Percentiles rank a stretch among this genome's conserved stretches.
These are phyloP conservation scores for Stomatorhinus ivindoensis DNA, from an alignment of 2,113 vertebrate species.

Conservation along the genomic window DNA sequence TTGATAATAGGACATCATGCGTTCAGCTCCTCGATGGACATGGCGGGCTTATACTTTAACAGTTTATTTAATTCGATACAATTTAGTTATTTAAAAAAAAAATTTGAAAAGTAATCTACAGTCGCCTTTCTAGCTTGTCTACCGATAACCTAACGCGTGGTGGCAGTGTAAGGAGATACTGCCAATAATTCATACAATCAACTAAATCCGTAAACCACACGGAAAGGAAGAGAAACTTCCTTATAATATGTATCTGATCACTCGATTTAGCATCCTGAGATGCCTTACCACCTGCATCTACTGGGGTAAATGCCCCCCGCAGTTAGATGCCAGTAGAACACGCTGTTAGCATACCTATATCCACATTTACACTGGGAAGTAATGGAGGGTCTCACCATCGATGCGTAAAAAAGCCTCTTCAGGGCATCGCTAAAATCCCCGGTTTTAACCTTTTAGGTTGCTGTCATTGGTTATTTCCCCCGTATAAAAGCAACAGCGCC, in stretches of 20 bases:
- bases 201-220: neutral
- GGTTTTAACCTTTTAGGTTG: neutral
- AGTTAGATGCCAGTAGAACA: neutral
- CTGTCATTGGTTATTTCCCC: neutral
- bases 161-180: conserved; percentile 16
- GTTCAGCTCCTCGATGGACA: neutral
- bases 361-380: neutral
- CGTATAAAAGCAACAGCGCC: neutral
- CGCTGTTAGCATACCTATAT: neutral
- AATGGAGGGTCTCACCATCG: neutral
- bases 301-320: neutral
- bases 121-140: neutral
- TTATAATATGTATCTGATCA: neutral
- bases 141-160: conserved; percentile 18
- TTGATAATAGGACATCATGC: neutral
- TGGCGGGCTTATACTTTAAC: neutral
- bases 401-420: neutral
- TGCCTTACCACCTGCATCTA: neutral
- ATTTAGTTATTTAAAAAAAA: neutral
- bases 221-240: neutral
- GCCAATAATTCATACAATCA: conserved; percentile 16
- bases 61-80: neutral
- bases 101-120: neutral
- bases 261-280: neutral
- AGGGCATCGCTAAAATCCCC: neutral